phyloP scores from a whole-genome alignment of 1,140 invertebrate genomes.

The Drosophila ohnishii region DNA sequence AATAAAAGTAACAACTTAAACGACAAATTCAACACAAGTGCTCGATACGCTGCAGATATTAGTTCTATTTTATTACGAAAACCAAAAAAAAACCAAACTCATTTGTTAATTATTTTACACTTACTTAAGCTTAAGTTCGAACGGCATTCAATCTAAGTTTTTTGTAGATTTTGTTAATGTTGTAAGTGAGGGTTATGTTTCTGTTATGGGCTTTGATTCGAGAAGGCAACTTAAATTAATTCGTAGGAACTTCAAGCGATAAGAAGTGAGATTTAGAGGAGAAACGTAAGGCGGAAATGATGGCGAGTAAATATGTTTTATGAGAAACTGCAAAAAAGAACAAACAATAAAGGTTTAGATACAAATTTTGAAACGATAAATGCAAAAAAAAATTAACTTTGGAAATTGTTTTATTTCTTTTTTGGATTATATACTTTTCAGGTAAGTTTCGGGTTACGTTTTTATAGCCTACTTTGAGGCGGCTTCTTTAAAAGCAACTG shows the following conservation, averaged over 20 bases:
- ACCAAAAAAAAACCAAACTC: slow-evolving; percentile 28
- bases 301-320: slow-evolving; percentile 61
- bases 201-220: slow-evolving; percentile 31
- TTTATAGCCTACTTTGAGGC: slow-evolving; percentile 6
- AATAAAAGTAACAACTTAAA: slow-evolving; percentile 23
- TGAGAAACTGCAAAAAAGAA: slow-evolving; percentile 68
- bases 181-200: slow-evolving; percentile 18
- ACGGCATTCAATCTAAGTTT: slow-evolving; percentile 29
- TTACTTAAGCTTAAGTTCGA: slow-evolving; percentile 35
- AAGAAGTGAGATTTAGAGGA: slow-evolving; percentile 28
- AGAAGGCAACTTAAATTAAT: slow-evolving; percentile 26
- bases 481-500: background rate
- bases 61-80: slow-evolving; percentile 46
- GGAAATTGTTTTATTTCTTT: slow-evolving; percentile 6
- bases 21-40: slow-evolving; percentile 70
- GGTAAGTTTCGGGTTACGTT: background rate
- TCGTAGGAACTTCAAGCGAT: slow-evolving; percentile 32
- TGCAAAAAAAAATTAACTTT: slow-evolving; percentile 48
- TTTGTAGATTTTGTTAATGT: slow-evolving; percentile 41
- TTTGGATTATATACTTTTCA: background rate
- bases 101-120: slow-evolving; percentile 48
- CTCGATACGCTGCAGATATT: slow-evolving; percentile 72
- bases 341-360: slow-evolving; percentile 83
- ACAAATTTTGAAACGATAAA: slow-evolving; percentile 83
- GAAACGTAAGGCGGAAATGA: slow-evolving; percentile 11